Base-by-base conservation (phyloP, 2,797 vertebrate species). In the Semaprochilodus insignis region DNA sequence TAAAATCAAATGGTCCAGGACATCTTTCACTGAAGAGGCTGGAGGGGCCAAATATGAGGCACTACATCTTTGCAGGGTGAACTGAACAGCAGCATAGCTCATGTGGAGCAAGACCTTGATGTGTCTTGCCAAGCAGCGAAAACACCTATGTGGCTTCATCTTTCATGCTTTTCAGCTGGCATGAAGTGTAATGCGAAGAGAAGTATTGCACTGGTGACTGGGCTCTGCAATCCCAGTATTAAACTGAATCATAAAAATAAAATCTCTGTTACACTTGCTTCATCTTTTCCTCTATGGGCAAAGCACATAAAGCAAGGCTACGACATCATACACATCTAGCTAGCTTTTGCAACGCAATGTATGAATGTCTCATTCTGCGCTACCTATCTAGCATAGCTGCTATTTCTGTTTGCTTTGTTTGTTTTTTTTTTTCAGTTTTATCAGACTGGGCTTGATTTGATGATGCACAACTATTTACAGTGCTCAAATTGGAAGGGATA, bases 151-250 rank as follows among this genome's bases (percentile, higher is more conserved):
- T 51, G 7, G 25, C 78, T 80, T 59, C 59, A 77, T 54, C 60
- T 36, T 67, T 60, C 77, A 80, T 65, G 83, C 74, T 52, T 67
- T 69, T 23, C 15, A 80, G 72, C 80, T 73, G 71, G 70, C 65
- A 76, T 65, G 36, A 88, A 78, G 78, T 76, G 25, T 85, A 57
- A 85, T 67, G 66, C 44, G 74, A 77, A 78, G 34, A 81, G 11
- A 82, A 63, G 77, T 88, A 88, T 86, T 88, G 87, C 87, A 88
- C 87, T 86, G 76, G 78, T 82, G 74, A 84, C 84, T 78, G 85
- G 77, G 80, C 36, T 36, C 17, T 69, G 60, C 52, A 73, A 83
- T 63, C 83, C 67, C 83, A 88, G 78, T 4, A 31, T 54, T 67
- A 54, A 77, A 76, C 57, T 77, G 67, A 73, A 85, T 81, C 66